These are phyloP conservation scores for Machimus rusticus DNA, from an alignment of 2,888 invertebrate genomes.

Conservation along the genomic window DNA sequence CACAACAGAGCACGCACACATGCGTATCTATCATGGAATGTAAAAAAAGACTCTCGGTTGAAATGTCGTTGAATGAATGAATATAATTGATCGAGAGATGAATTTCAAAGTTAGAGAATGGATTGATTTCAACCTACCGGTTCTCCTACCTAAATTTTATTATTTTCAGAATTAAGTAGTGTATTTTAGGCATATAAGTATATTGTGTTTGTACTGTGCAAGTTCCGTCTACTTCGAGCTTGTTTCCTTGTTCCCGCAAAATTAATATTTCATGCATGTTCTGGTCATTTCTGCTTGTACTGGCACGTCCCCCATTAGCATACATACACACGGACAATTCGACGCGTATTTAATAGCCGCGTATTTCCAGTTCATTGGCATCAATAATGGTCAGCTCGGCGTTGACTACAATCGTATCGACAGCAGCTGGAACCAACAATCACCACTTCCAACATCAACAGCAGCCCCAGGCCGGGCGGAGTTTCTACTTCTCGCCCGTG, in stretches of 20 bases:
- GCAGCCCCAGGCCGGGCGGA: conserved; percentile 49
- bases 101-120: too few relatives aligned
- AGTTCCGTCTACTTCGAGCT: background rate
- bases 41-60: too few relatives aligned
- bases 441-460: conserved; percentile 50
- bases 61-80: too few relatives aligned
- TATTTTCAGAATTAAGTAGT: too few relatives aligned
- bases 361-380: conserved; percentile 57
- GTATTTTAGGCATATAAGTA: background rate
- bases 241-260: background rate
- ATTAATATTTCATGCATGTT: conserved; percentile 18
- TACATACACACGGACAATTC: background rate
- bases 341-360: background rate
- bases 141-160: too few relatives aligned
- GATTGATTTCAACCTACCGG: too few relatives aligned
- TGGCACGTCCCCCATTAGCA: conserved; percentile 24
- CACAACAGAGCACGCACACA: too few relatives aligned
- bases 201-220: background rate
- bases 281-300: background rate
- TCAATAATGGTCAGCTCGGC: conserved; percentile 64
- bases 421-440: conserved; percentile 52
- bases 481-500: conserved; percentile 48
- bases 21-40: too few relatives aligned
- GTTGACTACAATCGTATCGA: conserved; percentile 63
- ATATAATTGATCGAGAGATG: too few relatives aligned